Base-by-base conservation (phyloP, 1,140 invertebrate species). In the Parasteatoda tepidariorum region DNA sequence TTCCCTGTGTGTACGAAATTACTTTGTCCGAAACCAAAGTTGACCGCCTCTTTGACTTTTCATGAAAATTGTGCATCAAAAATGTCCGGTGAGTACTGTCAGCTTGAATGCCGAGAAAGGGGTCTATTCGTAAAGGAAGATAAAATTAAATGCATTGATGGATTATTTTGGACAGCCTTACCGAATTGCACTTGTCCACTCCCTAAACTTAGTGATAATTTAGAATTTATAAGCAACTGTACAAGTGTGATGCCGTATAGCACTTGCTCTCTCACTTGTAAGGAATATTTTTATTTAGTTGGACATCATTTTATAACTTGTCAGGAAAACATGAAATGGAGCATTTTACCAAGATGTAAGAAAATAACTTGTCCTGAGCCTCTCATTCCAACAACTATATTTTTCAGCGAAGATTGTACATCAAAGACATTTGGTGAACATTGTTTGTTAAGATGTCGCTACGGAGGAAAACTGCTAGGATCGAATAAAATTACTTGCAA, bases 131-230 rank as follows among this genome's bases (percentile, higher is more conserved):
- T 61, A 7, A 30, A n/a, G 13, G 7, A 54, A 0, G 15, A 22
- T 9, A 38, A 38, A 28, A 68, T 68, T n/a, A 13, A 18, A 48
- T 78, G 62, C 6, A 34, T 55, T n/a, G 33, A 67, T 67, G n/a
- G 9, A 0, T 18, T 1, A 30, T 6, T 34, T 11, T 78, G 75
- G 75, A 33, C 7, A 11, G 2, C 2, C 7, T 33, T 78, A 1
- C 75, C 75, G 0, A n/a, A 78, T 0, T 78, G 75, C 26, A 66
- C 38, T 9, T 76, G 74, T 13, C 38, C 74, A n/a, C 1, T 26
- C 3, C 74, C 61, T 15, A 28, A 30, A 15, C 38, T 59, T 2
- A 48, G 5, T 6, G 13, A 48, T 24, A 15, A 30, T n/a, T 48
- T 48, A 15, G 3, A n/a, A 18, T 28, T 33, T 9, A 41, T 0